Evolutionary conservation across 2,888 invertebrate genomes (phyloP).

Genomic region (Coelogynopora nodosa): DNA sequence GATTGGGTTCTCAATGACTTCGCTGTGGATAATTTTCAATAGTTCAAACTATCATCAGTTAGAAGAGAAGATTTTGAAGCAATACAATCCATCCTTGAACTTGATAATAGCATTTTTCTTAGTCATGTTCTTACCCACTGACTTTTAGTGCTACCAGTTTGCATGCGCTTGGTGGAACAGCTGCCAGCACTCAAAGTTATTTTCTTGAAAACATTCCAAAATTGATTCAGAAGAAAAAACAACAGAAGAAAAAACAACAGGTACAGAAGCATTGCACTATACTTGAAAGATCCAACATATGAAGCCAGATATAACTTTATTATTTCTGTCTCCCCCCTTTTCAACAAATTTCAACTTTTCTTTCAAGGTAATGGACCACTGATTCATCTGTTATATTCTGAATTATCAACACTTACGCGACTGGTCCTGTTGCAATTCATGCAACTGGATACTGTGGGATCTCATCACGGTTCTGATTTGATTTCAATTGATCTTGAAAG

Average conservation of each 20-base stretch:
- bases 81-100: not conserved
- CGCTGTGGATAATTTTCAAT: not conserved
- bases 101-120: not conserved
- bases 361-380: not conserved
- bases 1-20: not conserved
- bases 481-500: not conserved
- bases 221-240: not conserved
- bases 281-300: not conserved
- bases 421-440: not conserved
- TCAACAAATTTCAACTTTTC: not conserved
- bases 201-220: not conserved
- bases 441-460: not conserved
- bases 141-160: too few species aligned
- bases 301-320: slow-evolving; percentile 5
- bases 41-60: not conserved
- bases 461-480: not conserved
- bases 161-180: not conserved
- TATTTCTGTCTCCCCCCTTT: not conserved
- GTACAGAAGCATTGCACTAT: not conserved
- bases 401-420: not conserved
- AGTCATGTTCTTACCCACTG: not conserved
- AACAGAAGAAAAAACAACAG: too few species aligned
- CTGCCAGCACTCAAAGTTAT: not conserved
- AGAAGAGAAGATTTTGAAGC: not conserved
- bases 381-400: not conserved